Evolutionary conservation across 2,113 vertebrate species (phyloP).

Genomic region (Laticauda laticaudata): DNA sequence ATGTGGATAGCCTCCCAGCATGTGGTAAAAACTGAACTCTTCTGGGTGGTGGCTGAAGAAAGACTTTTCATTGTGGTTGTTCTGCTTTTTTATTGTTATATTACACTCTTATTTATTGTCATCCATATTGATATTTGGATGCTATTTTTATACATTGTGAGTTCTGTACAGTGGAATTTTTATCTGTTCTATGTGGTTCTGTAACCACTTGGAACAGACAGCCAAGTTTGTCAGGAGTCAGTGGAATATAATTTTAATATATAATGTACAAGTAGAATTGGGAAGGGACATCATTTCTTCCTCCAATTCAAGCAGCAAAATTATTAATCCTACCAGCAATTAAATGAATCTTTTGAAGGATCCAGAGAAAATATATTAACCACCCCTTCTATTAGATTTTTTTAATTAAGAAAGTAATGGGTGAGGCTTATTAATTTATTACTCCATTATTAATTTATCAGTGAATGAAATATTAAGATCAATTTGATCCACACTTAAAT

Average conservation of each 20-base stretch:
- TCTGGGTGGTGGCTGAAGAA: neutral
- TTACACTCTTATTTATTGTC: neutral
- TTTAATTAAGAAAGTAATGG: neutral
- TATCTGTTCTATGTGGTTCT: neutral
- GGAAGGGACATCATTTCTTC: neutral
- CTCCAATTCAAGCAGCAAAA: neutral
- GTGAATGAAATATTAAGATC: neutral
- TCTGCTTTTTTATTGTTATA: neutral
- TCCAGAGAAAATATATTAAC: neutral
- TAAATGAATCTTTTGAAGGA: neutral
- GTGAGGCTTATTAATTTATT: neutral
- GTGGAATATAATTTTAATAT: neutral
- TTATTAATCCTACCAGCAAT: neutral
- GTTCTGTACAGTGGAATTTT: neutral
- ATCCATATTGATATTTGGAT: neutral
- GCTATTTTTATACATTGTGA: neutral
- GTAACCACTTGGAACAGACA: neutral
- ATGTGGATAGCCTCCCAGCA: neutral
- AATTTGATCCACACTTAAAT: neutral
- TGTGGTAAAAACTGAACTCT: neutral
- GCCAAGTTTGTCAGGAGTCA: neutral
- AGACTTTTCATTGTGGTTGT: neutral
- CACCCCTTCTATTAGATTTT: neutral
- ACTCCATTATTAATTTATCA: neutral
- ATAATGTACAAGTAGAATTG: neutral